Base-by-base conservation (phyloP, 2,113 vertebrate genomes). In the Gymnobelideus leadbeateri region DNA sequence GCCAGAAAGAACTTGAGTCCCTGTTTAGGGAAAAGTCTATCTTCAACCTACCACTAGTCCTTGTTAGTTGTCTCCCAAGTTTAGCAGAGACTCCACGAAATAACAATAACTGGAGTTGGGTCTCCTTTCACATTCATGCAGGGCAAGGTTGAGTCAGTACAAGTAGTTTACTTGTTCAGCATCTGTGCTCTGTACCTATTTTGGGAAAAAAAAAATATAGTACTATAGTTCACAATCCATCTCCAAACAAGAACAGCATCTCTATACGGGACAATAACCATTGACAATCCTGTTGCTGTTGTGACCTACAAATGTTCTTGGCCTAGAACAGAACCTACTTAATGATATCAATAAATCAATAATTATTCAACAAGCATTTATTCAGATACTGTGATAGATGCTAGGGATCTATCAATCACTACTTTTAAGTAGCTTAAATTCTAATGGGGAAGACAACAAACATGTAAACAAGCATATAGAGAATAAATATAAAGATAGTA, bases 21-120 rank as follows among this genome's bases (percentile, higher is more conserved):
- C 68, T 84, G 68, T 84, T 84, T 84, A 84, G 68, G 37, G 68
- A 84, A 84, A 31, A 84, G 68, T 84, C 68, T 84, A 84, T 84
- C 68, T 84, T 84, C 68, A 84, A 84, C 68, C 68, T 84, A 84
- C 68, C 68, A 84, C 68, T 84, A 84, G 68, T 84, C 68, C 68
- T 43, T 84, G 68, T 84, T 84, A 84, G 68, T 84, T 84, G 68
- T 84, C 68, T 84, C 68, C 68, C 68, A 84, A 84, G 68, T 84
- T 84, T 84, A 84, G 68, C 68, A 84, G 68, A 84, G 68, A 84
- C 68, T 84, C 68, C 68, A 43, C 68, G 68, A 84, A 84, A 84
- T 84, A 84, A 84, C 37, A 84, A 84, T 43, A 84, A 84, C 68
- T 84, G 68, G 68, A 84, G 68, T 84, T 84, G 68, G 68, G 68